phyloP scores from a whole-genome alignment of 2,113 vertebrate species.

The Tetrax tetrax region DNA sequence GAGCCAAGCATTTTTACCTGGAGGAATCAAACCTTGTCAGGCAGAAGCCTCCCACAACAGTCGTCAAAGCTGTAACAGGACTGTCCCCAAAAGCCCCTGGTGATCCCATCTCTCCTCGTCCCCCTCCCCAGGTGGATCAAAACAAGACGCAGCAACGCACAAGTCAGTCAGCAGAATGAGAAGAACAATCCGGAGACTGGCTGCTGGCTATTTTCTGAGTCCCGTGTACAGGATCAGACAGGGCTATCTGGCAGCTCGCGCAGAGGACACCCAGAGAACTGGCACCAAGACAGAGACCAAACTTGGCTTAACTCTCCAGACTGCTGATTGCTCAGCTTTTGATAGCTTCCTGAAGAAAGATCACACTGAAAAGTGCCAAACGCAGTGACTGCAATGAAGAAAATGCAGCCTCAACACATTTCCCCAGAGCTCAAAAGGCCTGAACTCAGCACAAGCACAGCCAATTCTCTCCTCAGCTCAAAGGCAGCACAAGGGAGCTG shows the following conservation, averaged over 20 bases:
- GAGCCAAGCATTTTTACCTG: background rate
- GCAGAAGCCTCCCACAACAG: background rate
- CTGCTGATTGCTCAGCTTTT: conserved; percentile 82
- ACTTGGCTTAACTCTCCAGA: conserved; percentile 35
- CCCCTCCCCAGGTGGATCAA: background rate
- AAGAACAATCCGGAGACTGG: background rate
- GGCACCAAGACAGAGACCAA: background rate
- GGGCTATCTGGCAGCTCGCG: background rate
- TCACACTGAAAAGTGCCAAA: conserved; percentile 84
- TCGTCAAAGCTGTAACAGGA: background rate
- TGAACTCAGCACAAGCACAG: conserved; percentile 85
- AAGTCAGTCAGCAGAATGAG: background rate
- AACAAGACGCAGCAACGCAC: background rate
- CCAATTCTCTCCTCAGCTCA: conserved; percentile 56
- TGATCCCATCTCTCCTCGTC: background rate
- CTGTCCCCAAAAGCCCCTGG: background rate
- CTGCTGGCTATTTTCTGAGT: background rate
- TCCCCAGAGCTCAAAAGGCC: conserved; percentile 74
- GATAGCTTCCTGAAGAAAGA: conserved; percentile 77
- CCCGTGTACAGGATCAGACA: rapidly evolving
- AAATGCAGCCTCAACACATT: conserved; percentile 92
- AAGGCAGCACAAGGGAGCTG: conserved; percentile 45
- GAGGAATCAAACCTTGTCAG: background rate
- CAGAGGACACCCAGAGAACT: background rate
- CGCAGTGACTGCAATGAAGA: conserved; percentile 52